These are phyloP conservation scores for Trissonchulus sp. DNA, from an alignment of 2,888 invertebrate species.

Conservation along the genomic window DNA sequence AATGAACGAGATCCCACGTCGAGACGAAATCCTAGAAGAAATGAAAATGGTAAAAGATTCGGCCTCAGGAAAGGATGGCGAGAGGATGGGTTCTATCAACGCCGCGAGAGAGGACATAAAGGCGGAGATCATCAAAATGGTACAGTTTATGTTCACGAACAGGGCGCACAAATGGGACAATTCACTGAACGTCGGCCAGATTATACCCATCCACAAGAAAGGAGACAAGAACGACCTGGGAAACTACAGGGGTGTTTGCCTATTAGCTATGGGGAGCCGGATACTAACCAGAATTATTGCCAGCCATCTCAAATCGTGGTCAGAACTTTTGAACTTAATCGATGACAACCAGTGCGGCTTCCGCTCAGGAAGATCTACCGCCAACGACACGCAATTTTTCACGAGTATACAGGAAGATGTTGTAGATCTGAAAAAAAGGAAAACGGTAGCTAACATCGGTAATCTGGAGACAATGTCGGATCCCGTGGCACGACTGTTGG, in stretches of 20 bases:
- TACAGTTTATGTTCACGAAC: neutral
- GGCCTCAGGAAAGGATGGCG: neutral
- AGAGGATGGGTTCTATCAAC: neutral
- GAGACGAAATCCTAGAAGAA: conserved; percentile 5
- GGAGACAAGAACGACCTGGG: conserved; percentile 9
- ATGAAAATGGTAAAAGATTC: conserved; percentile 1
- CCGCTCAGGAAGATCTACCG: conserved; percentile 2
- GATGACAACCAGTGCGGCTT: too few species aligned
- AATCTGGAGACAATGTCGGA: neutral
- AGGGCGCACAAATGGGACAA: too few species aligned
- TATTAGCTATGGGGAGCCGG: conserved; percentile 2
- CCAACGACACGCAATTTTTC: neutral
- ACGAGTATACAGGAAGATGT: neutral
- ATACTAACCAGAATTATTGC: neutral
- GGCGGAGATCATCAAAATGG: neutral
- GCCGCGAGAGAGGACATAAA: neutral
- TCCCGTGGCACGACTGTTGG: neutral
- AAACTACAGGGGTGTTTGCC: conserved; percentile 2
- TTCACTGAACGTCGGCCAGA: too few species aligned
- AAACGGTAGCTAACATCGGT: neutral
- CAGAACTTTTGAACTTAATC: neutral
- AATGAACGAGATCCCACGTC: neutral
- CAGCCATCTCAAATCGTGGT: neutral
- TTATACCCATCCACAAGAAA: neutral
- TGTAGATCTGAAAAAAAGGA: neutral